Base-by-base conservation (phyloP, 2,888 invertebrate genomes). In the Tenthredo distinguenda region DNA sequence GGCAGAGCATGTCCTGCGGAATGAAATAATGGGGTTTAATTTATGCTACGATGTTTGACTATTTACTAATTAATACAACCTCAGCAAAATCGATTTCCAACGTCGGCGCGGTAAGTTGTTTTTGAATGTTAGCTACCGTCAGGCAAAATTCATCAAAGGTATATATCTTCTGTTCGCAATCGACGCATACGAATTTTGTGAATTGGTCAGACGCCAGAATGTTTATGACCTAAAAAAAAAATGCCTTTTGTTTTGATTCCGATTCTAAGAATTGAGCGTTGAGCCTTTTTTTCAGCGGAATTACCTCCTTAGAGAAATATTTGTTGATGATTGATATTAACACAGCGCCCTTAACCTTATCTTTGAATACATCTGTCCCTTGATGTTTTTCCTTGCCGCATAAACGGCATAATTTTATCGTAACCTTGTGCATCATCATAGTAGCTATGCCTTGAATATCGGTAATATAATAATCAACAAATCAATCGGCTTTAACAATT, bases 111-210 rank as follows among this genome's bases (percentile, higher is more conserved):
- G 90, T 86, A 0, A 92, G 86, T 85, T 93, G 92, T 76, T 92
- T 93, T 85, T 93, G 93, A 40, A 92, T 92, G 87, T 91, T 92
- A 9, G 91, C 91, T 10, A 93, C 93, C 92, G 92, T 92, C 43
- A 91, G 87, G 81, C 91, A 93, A 86, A 93, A 93, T 86, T 93
- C 93, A 84, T 93, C 92, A n/a, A 93, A 93, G n/a, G 88, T 89
- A 84, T 91, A 92, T 84, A 93, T 90, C 74, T 91, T 92, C 86
- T 92, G 91, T 84, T 93, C 93, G 37, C 93, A 93, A 71, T 93
- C 92, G 34, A 90, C 90, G 86, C 93, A 93, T 84, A 93, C 90
- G 72, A 91, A 91, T 83, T 93, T 93, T 0, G 93, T 91, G 79
- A 92, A 91, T 26, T 87, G 85, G 87, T 93, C 93, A 0, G 90